Evolutionary conservation across 2,797 vertebrate species (phyloP).

Genomic region (Acridotheres tristis): DNA sequence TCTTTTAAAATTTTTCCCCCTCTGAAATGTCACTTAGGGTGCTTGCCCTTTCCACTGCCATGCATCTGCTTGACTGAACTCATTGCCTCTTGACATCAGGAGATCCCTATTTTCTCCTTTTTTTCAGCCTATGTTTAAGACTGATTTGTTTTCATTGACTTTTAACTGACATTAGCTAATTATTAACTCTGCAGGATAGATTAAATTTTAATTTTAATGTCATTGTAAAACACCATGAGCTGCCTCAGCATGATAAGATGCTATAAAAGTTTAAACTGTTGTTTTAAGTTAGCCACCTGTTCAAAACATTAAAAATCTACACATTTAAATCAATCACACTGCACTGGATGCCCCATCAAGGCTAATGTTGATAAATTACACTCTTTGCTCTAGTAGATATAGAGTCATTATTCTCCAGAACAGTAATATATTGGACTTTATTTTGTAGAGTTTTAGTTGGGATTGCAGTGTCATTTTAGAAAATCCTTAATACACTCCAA

Average conservation of each 20-base stretch:
- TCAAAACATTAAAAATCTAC: slow-evolving; percentile 63
- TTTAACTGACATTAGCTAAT: slow-evolving; percentile 73
- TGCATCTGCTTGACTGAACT: not conserved
- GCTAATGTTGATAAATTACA: slow-evolving; percentile 62
- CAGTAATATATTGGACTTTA: slow-evolving; percentile 1
- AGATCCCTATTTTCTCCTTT: not conserved
- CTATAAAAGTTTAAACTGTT: slow-evolving; percentile 69
- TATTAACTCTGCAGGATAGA: slow-evolving; percentile 69
- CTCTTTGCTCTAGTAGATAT: slow-evolving; percentile 10
- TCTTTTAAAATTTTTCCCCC: not conserved
- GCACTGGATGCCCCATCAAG: slow-evolving; percentile 30
- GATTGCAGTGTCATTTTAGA: not conserved
- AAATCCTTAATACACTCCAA: not conserved
- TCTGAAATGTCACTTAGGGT: not conserved
- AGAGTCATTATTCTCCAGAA: slow-evolving; percentile 35
- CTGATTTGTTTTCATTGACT: slow-evolving; percentile 66
- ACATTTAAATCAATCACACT: slow-evolving; percentile 59
- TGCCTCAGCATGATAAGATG: slow-evolving; percentile 61
- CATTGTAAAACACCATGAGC: slow-evolving; percentile 62
- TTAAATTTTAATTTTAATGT: slow-evolving; percentile 77
- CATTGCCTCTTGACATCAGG: not conserved
- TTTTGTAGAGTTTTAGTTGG: not conserved
- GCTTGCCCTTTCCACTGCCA: not conserved
- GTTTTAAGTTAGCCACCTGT: slow-evolving; percentile 69
- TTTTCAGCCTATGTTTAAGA: slow-evolving; percentile 44